These are phyloP conservation scores for Ceyx melanurus DNA, from an alignment of 2,113 vertebrate species.

Conservation along the genomic window DNA sequence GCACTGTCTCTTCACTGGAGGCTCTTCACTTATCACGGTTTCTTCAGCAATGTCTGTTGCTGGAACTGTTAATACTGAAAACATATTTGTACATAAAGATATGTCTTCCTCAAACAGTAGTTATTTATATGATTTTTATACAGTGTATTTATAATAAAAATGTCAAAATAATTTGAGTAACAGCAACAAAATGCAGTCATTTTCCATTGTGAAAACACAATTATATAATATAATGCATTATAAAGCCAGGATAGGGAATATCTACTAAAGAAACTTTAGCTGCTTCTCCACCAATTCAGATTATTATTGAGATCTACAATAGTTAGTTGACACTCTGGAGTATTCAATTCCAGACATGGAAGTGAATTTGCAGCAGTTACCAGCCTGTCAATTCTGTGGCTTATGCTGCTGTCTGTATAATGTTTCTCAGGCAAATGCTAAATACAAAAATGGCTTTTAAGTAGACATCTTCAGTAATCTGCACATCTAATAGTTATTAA, in stretches of 20 bases:
- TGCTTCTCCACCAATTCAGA: not conserved
- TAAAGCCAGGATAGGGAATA: not conserved
- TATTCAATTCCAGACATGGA: not conserved
- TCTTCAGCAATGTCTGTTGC: slow-evolving; percentile 91
- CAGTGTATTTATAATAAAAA: not conserved
- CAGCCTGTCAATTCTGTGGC: not conserved
- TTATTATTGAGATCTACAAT: not conserved
- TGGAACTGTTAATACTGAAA: slow-evolving; percentile 86
- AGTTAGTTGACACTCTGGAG: not conserved
- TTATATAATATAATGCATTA: not conserved
- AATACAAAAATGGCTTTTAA: not conserved
- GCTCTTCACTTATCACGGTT: slow-evolving; percentile 89
- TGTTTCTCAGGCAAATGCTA: not conserved
- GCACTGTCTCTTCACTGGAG: slow-evolving; percentile 82
- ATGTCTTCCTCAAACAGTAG: not conserved
- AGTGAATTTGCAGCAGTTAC: not conserved
- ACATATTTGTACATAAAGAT: slow-evolving; percentile 5
- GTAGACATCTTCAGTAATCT: not conserved
- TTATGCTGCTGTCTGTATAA: not conserved
- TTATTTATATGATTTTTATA: not conserved
- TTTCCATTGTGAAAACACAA: not conserved
- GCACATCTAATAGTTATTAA: not conserved
- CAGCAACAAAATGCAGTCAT: not conserved
- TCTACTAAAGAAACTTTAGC: not conserved
- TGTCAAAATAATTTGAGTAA: not conserved